Evolutionary conservation across 2,888 invertebrate species (phyloP).

Genomic region (Crematogaster levior): DNA sequence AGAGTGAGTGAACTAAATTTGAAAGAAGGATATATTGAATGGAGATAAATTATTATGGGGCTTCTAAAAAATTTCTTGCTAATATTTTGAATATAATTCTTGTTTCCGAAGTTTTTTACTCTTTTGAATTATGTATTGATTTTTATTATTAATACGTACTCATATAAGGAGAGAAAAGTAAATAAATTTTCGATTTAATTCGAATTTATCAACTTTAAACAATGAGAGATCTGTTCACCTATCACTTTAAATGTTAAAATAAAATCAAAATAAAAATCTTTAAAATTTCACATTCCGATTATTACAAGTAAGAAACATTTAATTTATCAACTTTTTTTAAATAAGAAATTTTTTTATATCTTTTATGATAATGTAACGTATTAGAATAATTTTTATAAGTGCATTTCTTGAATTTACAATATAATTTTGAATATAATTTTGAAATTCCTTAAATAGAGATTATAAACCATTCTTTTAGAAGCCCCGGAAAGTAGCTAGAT

Average conservation of each 20-base stretch:
- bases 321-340: background rate
- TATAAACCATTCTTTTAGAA: slow-evolving; percentile 75
- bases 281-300: background rate
- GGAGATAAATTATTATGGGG: slow-evolving; percentile 75
- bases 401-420: too few relatives aligned
- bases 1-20: slow-evolving; percentile 71
- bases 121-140: slow-evolving; percentile 17
- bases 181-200: slow-evolving; percentile 3
- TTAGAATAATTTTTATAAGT: slow-evolving; percentile 33
- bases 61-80: slow-evolving; percentile 76
- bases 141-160: slow-evolving; percentile 12
- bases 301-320: slow-evolving; percentile 4
- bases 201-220: background rate
- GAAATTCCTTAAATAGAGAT: slow-evolving; percentile 36
- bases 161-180: background rate
- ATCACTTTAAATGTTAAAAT: slow-evolving; percentile 47
- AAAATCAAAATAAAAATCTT: slow-evolving; percentile 14
- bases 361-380: slow-evolving; percentile 33
- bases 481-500: slow-evolving; percentile 78
- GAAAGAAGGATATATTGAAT: slow-evolving; percentile 64
- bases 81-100: slow-evolving; percentile 48
- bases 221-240: background rate
- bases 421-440: slow-evolving; percentile 29
- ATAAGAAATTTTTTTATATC: slow-evolving; percentile 32
- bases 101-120: slow-evolving; percentile 46